Percentiles rank a stretch among this genome's conserved stretches.
Evolutionary conservation across 2,888 invertebrate species (phyloP).

Genomic region (Poecilus cupreus): DNA sequence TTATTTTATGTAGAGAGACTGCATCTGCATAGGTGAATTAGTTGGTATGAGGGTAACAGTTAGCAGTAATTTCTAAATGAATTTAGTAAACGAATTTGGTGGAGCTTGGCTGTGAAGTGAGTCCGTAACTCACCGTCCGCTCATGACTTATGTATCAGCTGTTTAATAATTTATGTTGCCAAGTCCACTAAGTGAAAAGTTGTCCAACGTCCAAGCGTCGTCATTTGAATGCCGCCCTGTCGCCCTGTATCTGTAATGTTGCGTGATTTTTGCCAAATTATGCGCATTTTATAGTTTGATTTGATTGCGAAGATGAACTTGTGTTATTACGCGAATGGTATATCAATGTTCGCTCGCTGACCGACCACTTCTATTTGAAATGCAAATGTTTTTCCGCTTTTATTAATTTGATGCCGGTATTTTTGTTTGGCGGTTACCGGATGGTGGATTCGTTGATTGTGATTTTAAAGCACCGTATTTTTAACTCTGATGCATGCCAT

Average conservation of each 20-base stretch:
- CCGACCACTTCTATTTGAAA: constrained; percentile 27
- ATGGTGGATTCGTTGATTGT: constrained; percentile 31
- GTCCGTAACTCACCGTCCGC: constrained; percentile 10
- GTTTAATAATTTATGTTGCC: constrained; percentile 49
- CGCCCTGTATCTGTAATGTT: constrained; percentile 6
- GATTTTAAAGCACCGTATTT: constrained; percentile 28
- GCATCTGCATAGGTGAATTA: not conserved
- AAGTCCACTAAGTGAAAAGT: constrained; percentile 46
- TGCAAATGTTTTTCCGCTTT: constrained; percentile 49
- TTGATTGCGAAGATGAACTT: constrained; percentile 42
- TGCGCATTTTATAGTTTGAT: constrained; percentile 51
- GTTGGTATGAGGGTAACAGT: not conserved
- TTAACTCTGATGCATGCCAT: constrained; percentile 23
- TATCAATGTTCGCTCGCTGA: constrained; percentile 31
- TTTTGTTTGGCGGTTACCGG: constrained; percentile 20
- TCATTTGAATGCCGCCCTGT: constrained; percentile 11
- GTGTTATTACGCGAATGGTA: constrained; percentile 41
- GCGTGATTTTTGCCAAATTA: constrained; percentile 47
- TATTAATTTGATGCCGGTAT: constrained; percentile 42
- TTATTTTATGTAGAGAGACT: too few relatives aligned
- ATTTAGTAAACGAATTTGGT: constrained; percentile 34
- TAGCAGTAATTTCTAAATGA: constrained; percentile 44
- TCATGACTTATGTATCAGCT: constrained; percentile 52
- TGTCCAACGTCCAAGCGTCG: constrained; percentile 29
- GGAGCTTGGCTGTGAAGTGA: not conserved